These are phyloP conservation scores for Cherax destructor DNA, from an alignment of 1,140 invertebrate species.

Conservation along the genomic window DNA sequence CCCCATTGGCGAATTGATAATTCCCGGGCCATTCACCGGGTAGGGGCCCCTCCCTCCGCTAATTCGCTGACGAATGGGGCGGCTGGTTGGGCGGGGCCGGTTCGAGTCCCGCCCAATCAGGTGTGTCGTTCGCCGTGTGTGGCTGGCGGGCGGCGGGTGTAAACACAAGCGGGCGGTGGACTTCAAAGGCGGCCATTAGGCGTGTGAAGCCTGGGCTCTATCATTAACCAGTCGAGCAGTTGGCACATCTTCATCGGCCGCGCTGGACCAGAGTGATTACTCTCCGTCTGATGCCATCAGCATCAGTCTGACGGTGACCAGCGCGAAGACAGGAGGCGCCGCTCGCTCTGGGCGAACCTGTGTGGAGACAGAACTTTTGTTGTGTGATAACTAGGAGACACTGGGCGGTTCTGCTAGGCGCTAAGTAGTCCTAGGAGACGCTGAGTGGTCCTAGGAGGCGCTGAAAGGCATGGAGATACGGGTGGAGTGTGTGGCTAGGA, in stretches of 20 bases:
- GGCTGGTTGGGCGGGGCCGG: conserved; percentile 5
- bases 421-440: not conserved
- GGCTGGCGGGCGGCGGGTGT: conserved; percentile 62
- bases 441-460: not conserved
- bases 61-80: not conserved
- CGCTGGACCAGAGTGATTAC: conserved; percentile 68
- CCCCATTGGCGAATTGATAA: conserved; percentile 71
- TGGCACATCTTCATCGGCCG: conserved; percentile 72
- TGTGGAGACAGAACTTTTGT: not conserved
- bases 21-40: conserved; percentile 41
- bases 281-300: conserved; percentile 61
- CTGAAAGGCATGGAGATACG: conserved; percentile 52
- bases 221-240: conserved; percentile 72
- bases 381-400: not conserved
- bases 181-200: conserved; percentile 72
- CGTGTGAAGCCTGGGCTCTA: conserved; percentile 71
- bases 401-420: not conserved
- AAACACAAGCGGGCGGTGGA: conserved; percentile 70
- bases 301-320: conserved; percentile 70
- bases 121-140: conserved; percentile 63
- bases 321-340: conserved; percentile 56
- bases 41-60: conserved; percentile 11
- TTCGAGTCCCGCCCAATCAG: conserved; percentile 44
- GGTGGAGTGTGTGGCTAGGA: conserved; percentile 64
- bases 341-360: conserved; percentile 7